A percentile compares a stretch with the other conserved stretches of the same genome.
phyloP scores from a whole-genome alignment of 2,888 invertebrate species.

The Ophioninae sp. region DNA sequence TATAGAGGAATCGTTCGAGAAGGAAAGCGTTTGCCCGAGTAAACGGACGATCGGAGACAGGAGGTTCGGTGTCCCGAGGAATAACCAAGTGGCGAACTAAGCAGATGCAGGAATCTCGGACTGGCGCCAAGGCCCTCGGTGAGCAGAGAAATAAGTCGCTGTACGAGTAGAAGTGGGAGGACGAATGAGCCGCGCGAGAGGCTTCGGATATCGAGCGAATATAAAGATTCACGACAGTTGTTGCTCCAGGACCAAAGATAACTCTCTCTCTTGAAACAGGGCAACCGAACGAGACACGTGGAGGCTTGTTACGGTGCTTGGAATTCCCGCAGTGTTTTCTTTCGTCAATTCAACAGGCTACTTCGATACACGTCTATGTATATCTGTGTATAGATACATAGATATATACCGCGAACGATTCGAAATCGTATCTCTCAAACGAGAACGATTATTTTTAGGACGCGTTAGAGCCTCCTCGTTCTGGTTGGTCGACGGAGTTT shows the following conservation, averaged over 20 bases:
- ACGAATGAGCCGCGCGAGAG: conserved; percentile 28
- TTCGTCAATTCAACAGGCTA: conserved; percentile 14
- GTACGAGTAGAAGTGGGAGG: conserved; percentile 53
- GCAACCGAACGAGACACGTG: conserved; percentile 15
- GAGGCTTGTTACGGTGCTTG: neutral
- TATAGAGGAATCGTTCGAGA: conserved; percentile 50
- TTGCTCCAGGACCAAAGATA: conserved; percentile 45
- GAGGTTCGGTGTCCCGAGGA: conserved; percentile 52
- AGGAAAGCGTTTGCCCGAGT: conserved; percentile 47
- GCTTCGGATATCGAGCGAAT: conserved; percentile 57
- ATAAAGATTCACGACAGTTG: conserved; percentile 43
- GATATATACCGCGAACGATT: conserved; percentile 23
- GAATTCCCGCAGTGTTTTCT: conserved; percentile 19
- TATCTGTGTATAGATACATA: neutral
- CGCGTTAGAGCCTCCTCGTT: conserved; percentile 31
- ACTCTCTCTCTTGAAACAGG: conserved; percentile 46
- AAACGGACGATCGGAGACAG: conserved; percentile 44
- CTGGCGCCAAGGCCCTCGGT: conserved; percentile 74
- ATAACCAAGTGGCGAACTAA: conserved; percentile 68
- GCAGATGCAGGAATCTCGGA: conserved; percentile 78
- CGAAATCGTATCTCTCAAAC: conserved; percentile 42
- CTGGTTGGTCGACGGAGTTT: conserved; percentile 42
- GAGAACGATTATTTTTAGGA: conserved; percentile 57
- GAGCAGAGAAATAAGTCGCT: conserved; percentile 67
- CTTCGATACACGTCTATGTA: conserved; percentile 26